Conservation (phyloP, 2,113 vertebrate genomes). For the Sceloporus undulatus region DNA sequence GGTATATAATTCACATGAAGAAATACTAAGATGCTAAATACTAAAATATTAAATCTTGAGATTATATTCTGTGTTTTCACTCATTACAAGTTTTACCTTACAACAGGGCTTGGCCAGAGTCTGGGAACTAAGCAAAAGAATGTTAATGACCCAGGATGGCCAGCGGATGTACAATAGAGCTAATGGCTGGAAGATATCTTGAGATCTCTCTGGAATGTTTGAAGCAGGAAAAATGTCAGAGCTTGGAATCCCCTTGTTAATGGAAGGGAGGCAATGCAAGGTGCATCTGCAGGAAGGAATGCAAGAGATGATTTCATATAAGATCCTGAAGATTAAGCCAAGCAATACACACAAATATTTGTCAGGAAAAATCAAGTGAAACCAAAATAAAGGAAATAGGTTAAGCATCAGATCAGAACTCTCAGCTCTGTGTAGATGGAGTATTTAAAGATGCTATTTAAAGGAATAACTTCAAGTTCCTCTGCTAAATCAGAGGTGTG, state of each 20-base stretch:
- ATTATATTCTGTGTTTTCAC: background rate
- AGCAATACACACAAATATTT: background rate
- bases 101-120: background rate
- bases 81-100: background rate
- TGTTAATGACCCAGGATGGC: background rate
- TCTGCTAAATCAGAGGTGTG: background rate
- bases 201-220: background rate
- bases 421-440: background rate
- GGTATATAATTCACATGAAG: background rate
- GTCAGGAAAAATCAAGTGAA: background rate
- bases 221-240: background rate
- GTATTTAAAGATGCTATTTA: background rate
- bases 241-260: background rate
- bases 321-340: background rate
- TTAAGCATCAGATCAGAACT: background rate
- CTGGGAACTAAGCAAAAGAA: background rate
- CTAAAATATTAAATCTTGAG: background rate
- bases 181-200: background rate
- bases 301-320: background rate
- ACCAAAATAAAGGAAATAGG: background rate
- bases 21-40: background rate
- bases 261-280: background rate
- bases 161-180: background rate
- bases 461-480: background rate
- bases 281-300: background rate